Conservation (phyloP, 1,140 invertebrate genomes). For the Agrilus planipennis region DNA sequence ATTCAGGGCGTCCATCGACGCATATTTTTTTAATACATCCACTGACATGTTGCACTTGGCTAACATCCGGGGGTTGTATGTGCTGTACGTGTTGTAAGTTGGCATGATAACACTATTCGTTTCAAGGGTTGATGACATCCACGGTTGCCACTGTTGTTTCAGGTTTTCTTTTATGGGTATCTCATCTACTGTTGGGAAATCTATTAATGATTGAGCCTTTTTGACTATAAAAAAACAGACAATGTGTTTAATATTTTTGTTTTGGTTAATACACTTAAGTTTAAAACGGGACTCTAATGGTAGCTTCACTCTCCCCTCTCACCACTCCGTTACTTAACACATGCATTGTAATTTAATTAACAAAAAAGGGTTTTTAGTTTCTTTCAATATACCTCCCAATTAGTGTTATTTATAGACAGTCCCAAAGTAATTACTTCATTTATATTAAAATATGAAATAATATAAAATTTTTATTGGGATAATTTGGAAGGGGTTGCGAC, state of each 20-base stretch:
- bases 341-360: no score
- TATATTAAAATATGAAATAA: no score
- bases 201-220: slow-evolving; percentile 43
- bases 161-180: slow-evolving; percentile 10
- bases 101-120: slow-evolving; percentile 15
- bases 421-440: no score
- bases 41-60: slow-evolving; percentile 11
- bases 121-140: slow-evolving; percentile 18
- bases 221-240: slow-evolving; percentile 33
- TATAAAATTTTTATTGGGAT: no score
- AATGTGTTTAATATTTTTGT: slow-evolving; percentile 31
- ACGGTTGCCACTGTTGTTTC: slow-evolving; percentile 14
- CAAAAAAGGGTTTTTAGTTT: no score
- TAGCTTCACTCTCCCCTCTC: no score
- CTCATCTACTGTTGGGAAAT: slow-evolving; percentile 36
- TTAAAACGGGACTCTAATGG: no score
- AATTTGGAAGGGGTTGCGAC: no score
- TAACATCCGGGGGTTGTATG: slow-evolving; percentile 3
- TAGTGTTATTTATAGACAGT: no score
- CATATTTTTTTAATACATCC: no score
- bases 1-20: slow-evolving; percentile 27
- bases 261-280: slow-evolving; percentile 17
- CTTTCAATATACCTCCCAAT: no score
- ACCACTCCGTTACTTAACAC: no score
- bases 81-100: slow-evolving; percentile 6